These are phyloP conservation scores for Therioaphis trifolii DNA, from an alignment of 2,888 invertebrate genomes.

Conservation along the genomic window DNA sequence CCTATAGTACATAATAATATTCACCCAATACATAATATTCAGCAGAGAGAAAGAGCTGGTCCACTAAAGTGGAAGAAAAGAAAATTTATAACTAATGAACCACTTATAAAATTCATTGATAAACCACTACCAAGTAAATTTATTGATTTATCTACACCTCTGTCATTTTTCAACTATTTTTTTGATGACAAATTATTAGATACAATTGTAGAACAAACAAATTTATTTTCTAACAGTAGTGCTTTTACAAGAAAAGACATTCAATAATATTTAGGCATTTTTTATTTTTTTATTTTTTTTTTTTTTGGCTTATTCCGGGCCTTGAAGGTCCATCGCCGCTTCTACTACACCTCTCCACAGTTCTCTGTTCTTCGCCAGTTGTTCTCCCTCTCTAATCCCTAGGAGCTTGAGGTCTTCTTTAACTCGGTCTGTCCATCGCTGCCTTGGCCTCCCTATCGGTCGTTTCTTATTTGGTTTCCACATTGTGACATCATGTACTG, in stretches of 20 bases:
- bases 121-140: constrained; percentile 8
- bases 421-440: too few species aligned
- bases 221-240: constrained; percentile 7
- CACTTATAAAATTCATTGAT: background rate
- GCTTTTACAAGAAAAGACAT: background rate
- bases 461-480: too few species aligned
- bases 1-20: background rate
- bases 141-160: background rate
- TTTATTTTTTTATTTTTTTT: too few species aligned
- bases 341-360: too few species aligned
- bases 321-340: too few species aligned
- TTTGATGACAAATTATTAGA: constrained; percentile 29
- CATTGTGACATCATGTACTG: too few species aligned
- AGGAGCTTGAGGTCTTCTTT: too few species aligned
- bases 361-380: background rate
- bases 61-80: constrained; percentile 18
- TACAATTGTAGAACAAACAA: constrained; percentile 6
- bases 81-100: constrained; percentile 8
- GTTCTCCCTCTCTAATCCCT: background rate
- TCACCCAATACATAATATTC: background rate
- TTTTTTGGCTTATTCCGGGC: too few species aligned
- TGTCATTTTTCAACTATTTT: constrained; percentile 14
- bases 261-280: background rate
- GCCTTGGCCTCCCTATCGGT: too few species aligned
- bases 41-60: background rate